Evolutionary conservation across 2,797 vertebrate species (phyloP).

Genomic region (Gallinago stenura): DNA sequence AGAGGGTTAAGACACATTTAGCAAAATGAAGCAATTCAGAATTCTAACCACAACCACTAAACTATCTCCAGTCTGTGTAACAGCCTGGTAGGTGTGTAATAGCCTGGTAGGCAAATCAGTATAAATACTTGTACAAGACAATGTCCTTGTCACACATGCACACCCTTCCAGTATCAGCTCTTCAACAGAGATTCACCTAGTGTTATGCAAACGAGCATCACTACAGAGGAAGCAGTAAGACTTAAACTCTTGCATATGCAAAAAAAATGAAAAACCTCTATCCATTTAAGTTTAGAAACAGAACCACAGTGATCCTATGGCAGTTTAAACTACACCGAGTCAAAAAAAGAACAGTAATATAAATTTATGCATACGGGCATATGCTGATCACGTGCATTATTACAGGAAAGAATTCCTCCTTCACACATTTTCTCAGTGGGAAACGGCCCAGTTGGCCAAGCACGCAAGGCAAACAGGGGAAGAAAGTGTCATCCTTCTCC

Average conservation of each 20-base stretch:
- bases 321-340: not conserved
- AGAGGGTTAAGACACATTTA: not conserved
- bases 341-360: not conserved
- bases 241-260: not conserved
- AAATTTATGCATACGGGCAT: not conserved
- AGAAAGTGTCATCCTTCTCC: not conserved
- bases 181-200: not conserved
- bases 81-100: not conserved
- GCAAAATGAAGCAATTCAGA: not conserved
- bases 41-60: not conserved
- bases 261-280: not conserved
- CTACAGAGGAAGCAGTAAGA: not conserved
- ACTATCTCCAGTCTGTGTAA: not conserved
- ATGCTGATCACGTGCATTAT: not conserved
- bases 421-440: not conserved
- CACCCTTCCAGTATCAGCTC: not conserved
- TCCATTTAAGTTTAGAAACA: not conserved
- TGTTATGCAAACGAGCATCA: not conserved
- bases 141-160: not conserved
- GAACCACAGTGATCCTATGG: not conserved
- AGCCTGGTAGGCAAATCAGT: not conserved
- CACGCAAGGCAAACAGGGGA: rapidly evolving
- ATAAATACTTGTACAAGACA: not conserved
- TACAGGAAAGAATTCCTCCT: not conserved
- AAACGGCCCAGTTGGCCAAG: not conserved